A percentile compares a stretch with the other conserved stretches of the same genome.
Evolutionary conservation across 2,113 vertebrate genomes (phyloP).

Genomic region (Heterochromis multidens): DNA sequence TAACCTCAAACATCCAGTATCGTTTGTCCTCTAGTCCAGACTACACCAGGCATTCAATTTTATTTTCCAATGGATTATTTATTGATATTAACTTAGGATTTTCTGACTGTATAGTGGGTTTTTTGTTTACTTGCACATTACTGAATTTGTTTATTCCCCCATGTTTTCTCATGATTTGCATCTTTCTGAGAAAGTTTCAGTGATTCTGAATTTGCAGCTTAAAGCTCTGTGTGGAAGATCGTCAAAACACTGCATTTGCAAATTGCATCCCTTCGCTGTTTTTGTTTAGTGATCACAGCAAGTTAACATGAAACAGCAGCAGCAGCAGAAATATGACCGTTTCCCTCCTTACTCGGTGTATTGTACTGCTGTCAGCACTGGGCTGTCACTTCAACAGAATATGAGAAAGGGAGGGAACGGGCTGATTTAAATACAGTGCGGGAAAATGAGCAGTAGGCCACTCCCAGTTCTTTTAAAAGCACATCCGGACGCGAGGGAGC

Average conservation of each 20-base stretch:
- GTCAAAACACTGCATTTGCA: not conserved
- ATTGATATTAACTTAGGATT: not conserved
- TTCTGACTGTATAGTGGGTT: not conserved
- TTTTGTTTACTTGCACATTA: not conserved
- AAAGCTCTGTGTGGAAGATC: not conserved
- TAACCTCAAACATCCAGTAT: not conserved
- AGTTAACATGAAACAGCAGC: not conserved
- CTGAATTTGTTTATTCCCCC: not conserved
- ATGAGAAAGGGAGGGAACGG: constrained; percentile 63
- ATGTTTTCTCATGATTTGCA: not conserved
- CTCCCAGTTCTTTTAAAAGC: constrained; percentile 71
- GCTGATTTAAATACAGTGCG: constrained; percentile 75
- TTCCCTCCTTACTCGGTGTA: not conserved
- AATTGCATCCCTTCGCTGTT: not conserved
- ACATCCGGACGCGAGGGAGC: constrained; percentile 72
- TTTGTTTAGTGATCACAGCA: not conserved
- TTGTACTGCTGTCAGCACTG: constrained; percentile 13
- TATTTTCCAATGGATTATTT: not conserved
- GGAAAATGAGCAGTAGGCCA: constrained; percentile 64
- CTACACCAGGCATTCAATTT: not conserved
- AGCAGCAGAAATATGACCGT: not conserved
- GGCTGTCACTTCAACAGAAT: constrained; percentile 25
- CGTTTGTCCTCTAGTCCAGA: not conserved
- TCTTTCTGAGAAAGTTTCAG: not conserved
- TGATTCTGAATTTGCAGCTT: not conserved